These are phyloP conservation scores for Xanthorhoe spadicearia DNA, from an alignment of 2,888 invertebrate species.

Conservation along the genomic window DNA sequence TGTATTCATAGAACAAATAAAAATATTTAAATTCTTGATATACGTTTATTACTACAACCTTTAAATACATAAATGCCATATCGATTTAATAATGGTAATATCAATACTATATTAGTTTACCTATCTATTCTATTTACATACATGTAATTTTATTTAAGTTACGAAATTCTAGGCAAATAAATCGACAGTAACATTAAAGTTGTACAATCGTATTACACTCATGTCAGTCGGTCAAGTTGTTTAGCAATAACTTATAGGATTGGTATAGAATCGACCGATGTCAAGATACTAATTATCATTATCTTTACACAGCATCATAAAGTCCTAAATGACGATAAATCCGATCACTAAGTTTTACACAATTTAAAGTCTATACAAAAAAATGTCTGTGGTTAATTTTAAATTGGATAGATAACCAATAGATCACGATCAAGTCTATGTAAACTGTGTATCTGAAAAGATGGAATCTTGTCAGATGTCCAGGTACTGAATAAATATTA, in stretches of 20 bases:
- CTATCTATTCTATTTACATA: slow-evolving; percentile 60
- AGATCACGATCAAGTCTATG: slow-evolving; percentile 22
- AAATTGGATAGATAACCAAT: slow-evolving; percentile 8
- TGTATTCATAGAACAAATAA: background rate
- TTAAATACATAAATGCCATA: slow-evolving; percentile 63
- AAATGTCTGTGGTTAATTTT: slow-evolving; percentile 18
- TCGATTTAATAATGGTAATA: slow-evolving; percentile 53
- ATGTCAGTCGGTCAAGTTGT: slow-evolving; percentile 58
- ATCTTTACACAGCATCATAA: slow-evolving; percentile 46
- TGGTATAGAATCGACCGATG: slow-evolving; percentile 43
- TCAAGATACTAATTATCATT: slow-evolving; percentile 38
- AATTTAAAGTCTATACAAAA: slow-evolving; percentile 32
- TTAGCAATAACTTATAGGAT: slow-evolving; percentile 40
- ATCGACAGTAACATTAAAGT: slow-evolving; percentile 49
- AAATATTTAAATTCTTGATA: slow-evolving; percentile 48
- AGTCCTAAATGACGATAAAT: slow-evolving; percentile 47
- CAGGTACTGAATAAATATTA: slow-evolving; percentile 32
- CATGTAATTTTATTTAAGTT: slow-evolving; percentile 51
- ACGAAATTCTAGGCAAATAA: slow-evolving; percentile 35
- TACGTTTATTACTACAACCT: slow-evolving; percentile 68
- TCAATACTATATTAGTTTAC: slow-evolving; percentile 54
- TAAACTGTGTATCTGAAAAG: slow-evolving; percentile 17
- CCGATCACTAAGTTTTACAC: slow-evolving; percentile 34
- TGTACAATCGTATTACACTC: slow-evolving; percentile 61
- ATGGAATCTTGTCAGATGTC: background rate